These are phyloP conservation scores for Hipposideros larvatus DNA, from an alignment of 2,797 vertebrate species.

Conservation along the genomic window DNA sequence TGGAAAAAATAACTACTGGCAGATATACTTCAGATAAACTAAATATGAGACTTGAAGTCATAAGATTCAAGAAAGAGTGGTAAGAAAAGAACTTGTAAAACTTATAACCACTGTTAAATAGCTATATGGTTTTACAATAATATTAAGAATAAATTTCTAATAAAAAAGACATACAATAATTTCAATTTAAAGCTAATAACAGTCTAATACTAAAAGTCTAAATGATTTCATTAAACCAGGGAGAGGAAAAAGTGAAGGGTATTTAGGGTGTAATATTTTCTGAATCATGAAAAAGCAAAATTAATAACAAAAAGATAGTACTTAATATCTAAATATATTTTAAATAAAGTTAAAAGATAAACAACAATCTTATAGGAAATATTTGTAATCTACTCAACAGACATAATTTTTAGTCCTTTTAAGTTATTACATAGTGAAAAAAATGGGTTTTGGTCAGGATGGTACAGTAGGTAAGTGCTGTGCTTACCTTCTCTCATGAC, in stretches of 20 bases:
- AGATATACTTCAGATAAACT: not conserved
- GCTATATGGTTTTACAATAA: not conserved
- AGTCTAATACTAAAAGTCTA: slow-evolving; percentile 10
- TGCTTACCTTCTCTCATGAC: too few species aligned
- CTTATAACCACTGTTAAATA: not conserved
- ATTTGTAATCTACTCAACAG: not conserved
- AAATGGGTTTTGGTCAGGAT: too few species aligned
- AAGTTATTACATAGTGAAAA: not conserved
- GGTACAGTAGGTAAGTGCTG: too few species aligned
- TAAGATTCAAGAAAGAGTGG: not conserved
- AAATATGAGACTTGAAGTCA: not conserved
- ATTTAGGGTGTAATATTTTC: not conserved
- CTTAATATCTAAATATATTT: not conserved
- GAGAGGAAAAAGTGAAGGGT: not conserved
- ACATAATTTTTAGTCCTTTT: not conserved
- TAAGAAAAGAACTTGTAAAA: not conserved
- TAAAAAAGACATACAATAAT: not conserved
- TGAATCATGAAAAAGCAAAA: not conserved
- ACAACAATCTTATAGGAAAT: not conserved
- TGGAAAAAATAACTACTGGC: not conserved
- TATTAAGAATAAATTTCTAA: not conserved
- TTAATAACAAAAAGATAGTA: not conserved
- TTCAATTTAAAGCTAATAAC: not conserved
- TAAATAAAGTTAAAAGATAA: not conserved
- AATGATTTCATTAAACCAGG: not conserved